Conservation (phyloP, 2,113 vertebrate genomes). For the Oryctolagus cuniculus region mOryCun1.1 NC_091441.1:93086001-93086500, state of each 20-base stretch:
- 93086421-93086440: slow-evolving; percentile 58
- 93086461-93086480: slow-evolving; percentile 65
- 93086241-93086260: not conserved
- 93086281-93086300: not conserved
- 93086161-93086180: slow-evolving; percentile 38
- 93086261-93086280: not conserved
- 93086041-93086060: slow-evolving; percentile 13
- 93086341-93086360: slow-evolving; percentile 53
- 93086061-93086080: slow-evolving; percentile 69
- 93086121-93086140: slow-evolving; percentile 18
- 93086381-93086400: slow-evolving; percentile 44
- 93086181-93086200: not conserved
- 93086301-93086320: slow-evolving; percentile 37
- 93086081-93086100: slow-evolving; percentile 25
- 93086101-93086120: slow-evolving; percentile 60
- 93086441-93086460: slow-evolving; percentile 39
- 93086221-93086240: not conserved
- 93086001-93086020: not conserved
- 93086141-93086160: not conserved
- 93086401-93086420: slow-evolving; percentile 74
- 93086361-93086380: slow-evolving; percentile 53
- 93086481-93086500: slow-evolving; percentile 64
- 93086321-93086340: slow-evolving; percentile 48
- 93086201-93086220: not conserved
- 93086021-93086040: slow-evolving; percentile 4